These are phyloP conservation scores for Oscheius sp. DNA, from an alignment of 2,888 invertebrate genomes.

Conservation along the genomic window DNA sequence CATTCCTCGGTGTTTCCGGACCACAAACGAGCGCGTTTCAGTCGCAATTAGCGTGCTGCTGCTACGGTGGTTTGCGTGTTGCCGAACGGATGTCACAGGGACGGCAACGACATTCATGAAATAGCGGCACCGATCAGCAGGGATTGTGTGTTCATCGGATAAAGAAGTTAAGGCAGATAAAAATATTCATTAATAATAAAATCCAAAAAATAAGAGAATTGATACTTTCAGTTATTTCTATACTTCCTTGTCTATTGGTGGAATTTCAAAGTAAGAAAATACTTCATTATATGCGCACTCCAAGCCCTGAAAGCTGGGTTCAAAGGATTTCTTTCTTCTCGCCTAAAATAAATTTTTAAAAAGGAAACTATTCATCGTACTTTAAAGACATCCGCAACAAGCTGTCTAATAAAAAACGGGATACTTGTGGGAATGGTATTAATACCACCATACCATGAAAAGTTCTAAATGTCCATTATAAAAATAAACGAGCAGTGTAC, in stretches of 20 bases:
- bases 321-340: background rate
- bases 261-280: no score
- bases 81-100: conserved; percentile 18
- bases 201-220: background rate
- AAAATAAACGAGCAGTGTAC: background rate
- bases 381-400: background rate
- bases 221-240: background rate
- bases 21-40: conserved; percentile 36
- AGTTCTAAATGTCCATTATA: background rate
- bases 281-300: no score
- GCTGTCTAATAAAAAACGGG: background rate
- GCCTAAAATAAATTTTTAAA: background rate
- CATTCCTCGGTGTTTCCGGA: conserved; percentile 35
- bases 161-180: no score
- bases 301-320: no score
- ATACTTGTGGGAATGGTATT: background rate
- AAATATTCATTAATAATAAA: background rate
- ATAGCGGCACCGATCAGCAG: background rate
- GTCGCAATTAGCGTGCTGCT: conserved; percentile 32
- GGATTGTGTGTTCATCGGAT: no score
- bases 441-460: background rate
- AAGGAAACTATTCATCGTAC: background rate
- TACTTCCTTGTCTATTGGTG: background rate
- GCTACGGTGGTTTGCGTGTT: conserved; percentile 34
- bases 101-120: conserved; percentile 2